Evolutionary conservation across 2,888 invertebrate species (phyloP), one percentile per base, ranked within the genome.

Genomic region (Anagyrus pseudococci): DNA sequence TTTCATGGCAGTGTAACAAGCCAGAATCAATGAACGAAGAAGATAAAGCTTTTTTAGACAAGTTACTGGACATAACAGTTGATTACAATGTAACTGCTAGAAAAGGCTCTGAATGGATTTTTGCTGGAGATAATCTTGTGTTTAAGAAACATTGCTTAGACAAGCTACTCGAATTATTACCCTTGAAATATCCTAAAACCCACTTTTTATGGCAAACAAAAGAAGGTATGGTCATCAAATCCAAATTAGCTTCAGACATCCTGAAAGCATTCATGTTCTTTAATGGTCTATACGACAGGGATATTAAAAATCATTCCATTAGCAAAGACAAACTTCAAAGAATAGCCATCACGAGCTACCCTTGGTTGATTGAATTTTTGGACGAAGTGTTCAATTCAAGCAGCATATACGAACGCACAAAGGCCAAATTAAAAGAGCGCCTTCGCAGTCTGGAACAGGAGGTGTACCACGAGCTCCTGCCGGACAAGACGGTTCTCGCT

Each of bases 101-200:
- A 4, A 2, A 19, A 26, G 20, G 43, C 7, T n/a, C 4, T 10
- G 41, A 48, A 0, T 73, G 72, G 62, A 71, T 68, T 22, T 65
- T 76, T 1, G 23, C 79, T 0, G 22, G 20, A 4, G 54, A 73
- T 0, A 23, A 69, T 64, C 71, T 71, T 0, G 58, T 71, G 2
- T 72, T 70, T 56, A 73, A 75, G n/a, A 70, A 4, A 41, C 40
- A 1, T 10, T 54, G 0, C 17, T 71, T n/a, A 3, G 57, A 47
- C 1, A 65, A 44, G 56, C 55, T 13, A 49, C 41, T 41, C 1
- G 58, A 3, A 22, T 58, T 1, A 50, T 60, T 8, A 4, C 61
- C 17, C 29, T 6, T 0, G 8, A 49, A 23, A n/a, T 47, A 40
- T 22, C 43, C 57, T 2, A 26, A 53, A 13, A 20, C 57, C n/a